Evolutionary conservation across 2,888 invertebrate genomes (phyloP), one percentile per base, ranked within the genome.

Genomic region (Syritta pipiens): DNA sequence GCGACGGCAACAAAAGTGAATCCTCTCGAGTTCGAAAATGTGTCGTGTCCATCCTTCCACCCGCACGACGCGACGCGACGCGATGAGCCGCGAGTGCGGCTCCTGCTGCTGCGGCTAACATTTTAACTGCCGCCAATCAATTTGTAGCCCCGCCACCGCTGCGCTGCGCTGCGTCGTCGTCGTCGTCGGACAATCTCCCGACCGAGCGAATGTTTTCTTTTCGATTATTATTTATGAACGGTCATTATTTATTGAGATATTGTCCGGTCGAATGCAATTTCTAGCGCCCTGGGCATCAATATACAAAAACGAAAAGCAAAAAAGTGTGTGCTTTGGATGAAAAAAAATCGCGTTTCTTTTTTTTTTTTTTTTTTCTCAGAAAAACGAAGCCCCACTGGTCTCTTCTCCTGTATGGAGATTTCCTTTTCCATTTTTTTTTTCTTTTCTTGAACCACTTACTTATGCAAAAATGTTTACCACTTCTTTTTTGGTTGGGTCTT

Each of bases 221-320:
- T 83, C 85, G 85, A 85, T 85, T 85, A 85, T 85, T 85, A 85
- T 85, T 85, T 85, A 85, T 85, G 84, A 84, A 84, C 84, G 84
- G 85, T 85, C 85, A 85, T 85, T 85, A 85, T 85, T 85, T 85
- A 85, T 85, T 85, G 85, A 85, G 85, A 85, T 85, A 85, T 85
- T 85, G 84, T 85, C 83, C 83, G 82, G 82, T 82, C 83, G 84
- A 84, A 84, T 84, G 84, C 83, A 83, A 85, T 84, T 85, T 85
- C 83, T 85, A 85, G 85, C 85, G 85, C 85, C 85, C 84, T 83
- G 83, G 84, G 85, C 84, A 83, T 74, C 82, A 83, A 83, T 83
- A 77, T 81, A 82, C 82, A 83, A 83, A 82, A 83, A 37, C 7
- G 32, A n/a, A 9, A 14, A 37, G 4, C 19, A 59, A 57, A 77